These are phyloP conservation scores for Crenichthys baileyi DNA, from an alignment of 2,797 vertebrate genomes.

Conservation along the genomic window DNA sequence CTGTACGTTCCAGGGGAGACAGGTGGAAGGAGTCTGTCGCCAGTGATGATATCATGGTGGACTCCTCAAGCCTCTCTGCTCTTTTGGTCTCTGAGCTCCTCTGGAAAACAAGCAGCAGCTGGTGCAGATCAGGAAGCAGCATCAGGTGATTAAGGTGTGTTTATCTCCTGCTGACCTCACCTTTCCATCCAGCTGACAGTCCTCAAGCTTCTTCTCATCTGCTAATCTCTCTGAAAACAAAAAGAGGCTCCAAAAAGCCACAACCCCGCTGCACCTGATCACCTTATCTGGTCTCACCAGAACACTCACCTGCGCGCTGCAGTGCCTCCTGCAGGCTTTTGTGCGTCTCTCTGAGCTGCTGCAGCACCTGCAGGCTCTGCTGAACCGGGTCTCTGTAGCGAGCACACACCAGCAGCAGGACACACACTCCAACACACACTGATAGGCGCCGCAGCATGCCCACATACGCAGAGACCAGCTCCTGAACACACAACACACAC, in stretches of 20 bases:
- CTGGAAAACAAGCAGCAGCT: slow-evolving; percentile 6
- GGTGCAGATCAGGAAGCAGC: neutral
- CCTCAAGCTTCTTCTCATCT: slow-evolving; percentile 4
- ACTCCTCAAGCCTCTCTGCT: neutral
- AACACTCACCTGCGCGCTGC: slow-evolving; percentile 70
- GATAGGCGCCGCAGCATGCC: slow-evolving; percentile 38
- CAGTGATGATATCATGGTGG: neutral
- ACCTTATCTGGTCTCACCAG: neutral
- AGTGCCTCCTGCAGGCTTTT: slow-evolving; percentile 75
- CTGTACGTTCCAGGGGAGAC: slow-evolving; percentile 11
- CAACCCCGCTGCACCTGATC: neutral
- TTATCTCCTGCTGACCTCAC: slow-evolving; percentile 18
- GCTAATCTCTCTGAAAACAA: slow-evolving; percentile 49
- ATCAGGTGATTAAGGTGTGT: fast-evolving
- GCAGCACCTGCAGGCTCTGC: slow-evolving; percentile 80
- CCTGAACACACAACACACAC: slow-evolving; percentile 40
- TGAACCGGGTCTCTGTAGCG: slow-evolving; percentile 73
- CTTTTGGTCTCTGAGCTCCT: slow-evolving; percentile 19
- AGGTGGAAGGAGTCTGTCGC: slow-evolving; percentile 14
- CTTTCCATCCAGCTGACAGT: slow-evolving; percentile 1
- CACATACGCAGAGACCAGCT: slow-evolving; percentile 52
- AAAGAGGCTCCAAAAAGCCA: neutral
- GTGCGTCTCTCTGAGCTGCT: slow-evolving; percentile 79
- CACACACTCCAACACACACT: slow-evolving; percentile 38
- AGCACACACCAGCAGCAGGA: slow-evolving; percentile 54